These are phyloP conservation scores for Psilopogon haemacephalus DNA, from an alignment of 2,113 vertebrate genomes.

Conservation along the genomic window DNA sequence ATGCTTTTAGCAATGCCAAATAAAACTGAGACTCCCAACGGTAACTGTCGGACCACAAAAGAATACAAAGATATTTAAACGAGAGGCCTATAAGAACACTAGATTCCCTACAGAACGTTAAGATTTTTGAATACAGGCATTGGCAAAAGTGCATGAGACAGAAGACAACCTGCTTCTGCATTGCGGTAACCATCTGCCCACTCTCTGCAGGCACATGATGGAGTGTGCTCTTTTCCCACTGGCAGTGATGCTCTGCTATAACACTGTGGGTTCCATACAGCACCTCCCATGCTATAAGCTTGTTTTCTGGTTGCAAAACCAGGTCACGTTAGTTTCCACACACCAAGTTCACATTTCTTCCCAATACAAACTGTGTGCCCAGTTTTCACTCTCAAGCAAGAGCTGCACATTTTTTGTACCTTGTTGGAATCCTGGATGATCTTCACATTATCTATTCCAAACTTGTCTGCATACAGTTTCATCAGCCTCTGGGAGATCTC, in stretches of 20 bases:
- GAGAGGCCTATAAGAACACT: neutral
- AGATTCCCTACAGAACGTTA: too few species aligned
- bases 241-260: neutral
- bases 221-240: neutral
- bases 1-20: accelerated
- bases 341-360: neutral
- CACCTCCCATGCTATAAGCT: neutral
- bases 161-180: neutral
- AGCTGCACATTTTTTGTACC: conserved; percentile 57
- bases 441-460: conserved; percentile 95
- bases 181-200: neutral
- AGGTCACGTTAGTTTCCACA: neutral
- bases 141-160: neutral
- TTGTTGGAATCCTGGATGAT: conserved; percentile 99
- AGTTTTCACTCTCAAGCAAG: neutral
- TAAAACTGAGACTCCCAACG: neutral
- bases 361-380: neutral
- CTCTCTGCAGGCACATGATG: neutral
- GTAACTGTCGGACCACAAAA: neutral
- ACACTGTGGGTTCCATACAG: neutral
- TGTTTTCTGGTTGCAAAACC: neutral
- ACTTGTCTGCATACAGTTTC: conserved; percentile 98
- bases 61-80: neutral
- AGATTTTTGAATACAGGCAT: neutral
- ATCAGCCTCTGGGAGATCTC: conserved; percentile 97